A percentile compares a stretch with the other conserved stretches of the same genome.
Conservation (phyloP, 2,797 vertebrate species). For the Hylomyscus alleni region DNA sequence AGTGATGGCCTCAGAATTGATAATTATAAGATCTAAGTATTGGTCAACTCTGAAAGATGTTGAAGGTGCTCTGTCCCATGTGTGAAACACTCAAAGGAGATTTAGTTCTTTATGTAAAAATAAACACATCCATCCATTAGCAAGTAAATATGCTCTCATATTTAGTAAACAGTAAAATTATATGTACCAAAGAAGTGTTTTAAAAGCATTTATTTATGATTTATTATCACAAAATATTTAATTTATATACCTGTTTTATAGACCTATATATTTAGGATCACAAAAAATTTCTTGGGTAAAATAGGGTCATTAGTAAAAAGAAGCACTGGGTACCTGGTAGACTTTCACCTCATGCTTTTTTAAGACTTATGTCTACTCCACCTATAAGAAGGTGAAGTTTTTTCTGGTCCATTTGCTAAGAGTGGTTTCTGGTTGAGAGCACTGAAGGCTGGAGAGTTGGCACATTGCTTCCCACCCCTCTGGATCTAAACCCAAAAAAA, state of each 20-base stretch:
- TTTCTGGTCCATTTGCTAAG: constrained; percentile 1
- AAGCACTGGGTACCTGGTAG: background rate
- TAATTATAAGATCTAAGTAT: background rate
- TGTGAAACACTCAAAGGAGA: background rate
- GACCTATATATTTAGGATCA: background rate
- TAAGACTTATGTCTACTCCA: background rate
- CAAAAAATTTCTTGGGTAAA: background rate
- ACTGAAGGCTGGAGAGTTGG: background rate
- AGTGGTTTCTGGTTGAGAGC: background rate
- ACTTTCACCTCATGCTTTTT: background rate
- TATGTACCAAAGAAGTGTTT: background rate
- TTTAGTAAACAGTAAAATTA: background rate
- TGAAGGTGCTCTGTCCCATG: background rate
- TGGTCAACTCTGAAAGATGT: background rate
- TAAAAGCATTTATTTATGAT: background rate
- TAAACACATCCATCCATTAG: background rate
- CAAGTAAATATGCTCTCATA: background rate
- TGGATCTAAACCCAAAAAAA: background rate
- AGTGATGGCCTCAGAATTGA: background rate
- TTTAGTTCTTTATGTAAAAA: background rate
- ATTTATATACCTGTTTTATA: background rate
- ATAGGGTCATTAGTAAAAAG: background rate
- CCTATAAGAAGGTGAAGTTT: background rate
- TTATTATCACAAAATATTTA: background rate
- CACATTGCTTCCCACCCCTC: background rate